Conservation (phyloP, 92 coral and sea anemone species). For the Palythoa grandiflora region DNA sequence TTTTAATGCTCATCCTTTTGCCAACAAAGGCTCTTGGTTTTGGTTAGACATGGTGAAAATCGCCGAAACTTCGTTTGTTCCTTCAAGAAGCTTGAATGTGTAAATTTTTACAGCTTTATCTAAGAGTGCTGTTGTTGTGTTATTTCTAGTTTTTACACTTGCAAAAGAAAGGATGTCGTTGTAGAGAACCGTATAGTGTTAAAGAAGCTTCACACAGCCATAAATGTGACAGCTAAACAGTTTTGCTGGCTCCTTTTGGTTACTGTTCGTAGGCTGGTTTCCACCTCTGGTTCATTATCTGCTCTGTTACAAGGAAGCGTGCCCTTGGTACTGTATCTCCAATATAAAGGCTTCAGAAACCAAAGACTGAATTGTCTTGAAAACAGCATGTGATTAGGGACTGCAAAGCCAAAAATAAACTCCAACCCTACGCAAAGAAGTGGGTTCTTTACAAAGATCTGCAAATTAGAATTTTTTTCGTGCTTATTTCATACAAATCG, state of each 20-base stretch:
- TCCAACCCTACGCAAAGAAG: too few species aligned
- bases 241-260: not conserved
- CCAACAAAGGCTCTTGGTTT: too few species aligned
- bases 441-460: constrained; percentile 9
- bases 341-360: too few species aligned
- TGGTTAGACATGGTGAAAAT: not conserved
- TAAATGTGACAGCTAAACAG: constrained; percentile 26
- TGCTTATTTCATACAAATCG: not conserved
- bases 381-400: too few species aligned
- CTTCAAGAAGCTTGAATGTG: constrained; percentile 23
- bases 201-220: constrained; percentile 32
- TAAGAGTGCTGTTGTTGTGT: too few species aligned
- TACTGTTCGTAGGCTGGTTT: not conserved
- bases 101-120: not conserved
- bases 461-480: not conserved
- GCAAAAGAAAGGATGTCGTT: constrained; percentile 1
- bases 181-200: constrained; percentile 16
- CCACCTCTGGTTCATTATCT: not conserved
- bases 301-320: too few species aligned
- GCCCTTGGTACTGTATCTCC: too few species aligned
- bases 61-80: not conserved
- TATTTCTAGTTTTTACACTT: too few species aligned
- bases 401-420: too few species aligned
- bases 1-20: constrained; percentile 14
- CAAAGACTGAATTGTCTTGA: too few species aligned